Evolutionary conservation across 2,888 invertebrate genomes (phyloP).

Genomic region (Melieria omissa): DNA sequence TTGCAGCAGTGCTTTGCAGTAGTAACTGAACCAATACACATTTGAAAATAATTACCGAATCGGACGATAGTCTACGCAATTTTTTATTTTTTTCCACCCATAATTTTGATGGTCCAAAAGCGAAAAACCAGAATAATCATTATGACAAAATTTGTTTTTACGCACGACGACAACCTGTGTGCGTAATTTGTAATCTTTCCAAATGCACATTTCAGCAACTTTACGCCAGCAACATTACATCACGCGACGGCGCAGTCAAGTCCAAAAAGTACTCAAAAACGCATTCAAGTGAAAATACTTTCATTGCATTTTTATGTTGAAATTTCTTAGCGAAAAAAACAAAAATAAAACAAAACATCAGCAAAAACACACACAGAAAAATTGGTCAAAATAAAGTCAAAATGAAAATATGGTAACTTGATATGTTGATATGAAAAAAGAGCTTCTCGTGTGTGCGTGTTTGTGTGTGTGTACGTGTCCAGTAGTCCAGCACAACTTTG

Average conservation of each 20-base stretch:
- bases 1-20: too few relatives aligned
- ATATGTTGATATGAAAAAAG: background rate
- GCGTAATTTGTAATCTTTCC: background rate
- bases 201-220: background rate
- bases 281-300: background rate
- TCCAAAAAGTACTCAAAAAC: background rate
- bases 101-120: background rate
- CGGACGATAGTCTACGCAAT: too few relatives aligned
- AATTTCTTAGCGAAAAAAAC: background rate
- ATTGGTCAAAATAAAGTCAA: background rate
- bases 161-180: background rate
- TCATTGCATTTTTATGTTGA: conserved; percentile 5
- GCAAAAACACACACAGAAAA: background rate
- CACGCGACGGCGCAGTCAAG: background rate
- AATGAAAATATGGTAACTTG: conserved; percentile 8
- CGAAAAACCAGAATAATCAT: conserved; percentile 16
- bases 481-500: background rate
- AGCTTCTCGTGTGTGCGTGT: background rate
- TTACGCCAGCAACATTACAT: conserved; percentile 1
- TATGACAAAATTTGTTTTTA: background rate
- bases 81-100: too few relatives aligned
- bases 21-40: too few relatives aligned
- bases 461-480: background rate
- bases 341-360: background rate
- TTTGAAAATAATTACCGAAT: too few relatives aligned